These are phyloP conservation scores for Euphonia xanthogaster DNA, from an alignment of 2,797 vertebrate genomes.

Conservation along the genomic window DNA sequence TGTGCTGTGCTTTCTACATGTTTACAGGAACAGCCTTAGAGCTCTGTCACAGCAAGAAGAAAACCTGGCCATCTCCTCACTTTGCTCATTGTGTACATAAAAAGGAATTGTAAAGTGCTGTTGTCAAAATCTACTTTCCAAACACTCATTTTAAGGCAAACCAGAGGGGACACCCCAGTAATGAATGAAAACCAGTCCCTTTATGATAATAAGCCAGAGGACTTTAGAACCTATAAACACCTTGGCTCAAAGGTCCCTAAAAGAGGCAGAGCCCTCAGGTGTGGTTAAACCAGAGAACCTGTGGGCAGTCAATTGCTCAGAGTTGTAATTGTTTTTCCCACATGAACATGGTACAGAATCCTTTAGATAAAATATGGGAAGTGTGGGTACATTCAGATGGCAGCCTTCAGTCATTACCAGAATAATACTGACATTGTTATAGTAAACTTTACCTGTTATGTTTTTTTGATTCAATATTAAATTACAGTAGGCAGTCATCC, in stretches of 20 bases:
- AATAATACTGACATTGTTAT: not conserved
- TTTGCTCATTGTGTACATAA: accelerated
- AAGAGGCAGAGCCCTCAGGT: not conserved
- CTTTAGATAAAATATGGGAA: not conserved
- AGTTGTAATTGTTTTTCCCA: not conserved
- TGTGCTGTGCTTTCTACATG: accelerated
- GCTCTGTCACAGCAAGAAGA: not conserved
- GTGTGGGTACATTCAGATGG: not conserved
- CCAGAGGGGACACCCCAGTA: accelerated
- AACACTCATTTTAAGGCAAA: not conserved
- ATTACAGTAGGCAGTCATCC: not conserved
- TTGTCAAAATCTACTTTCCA: not conserved
- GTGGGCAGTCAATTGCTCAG: not conserved
- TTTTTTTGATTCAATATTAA: not conserved
- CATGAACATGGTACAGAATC: not conserved
- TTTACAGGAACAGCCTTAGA: not conserved
- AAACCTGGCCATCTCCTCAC: not conserved
- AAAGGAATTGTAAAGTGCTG: not conserved
- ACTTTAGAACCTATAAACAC: not conserved
- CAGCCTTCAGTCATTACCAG: not conserved
- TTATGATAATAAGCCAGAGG: not conserved
- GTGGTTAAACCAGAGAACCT: not conserved
- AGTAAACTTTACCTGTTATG: not conserved
- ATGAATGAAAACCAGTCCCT: not conserved
- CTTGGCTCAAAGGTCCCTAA: not conserved